Base-by-base conservation (phyloP, 2,113 vertebrate species). In the Colius striatus region DNA sequence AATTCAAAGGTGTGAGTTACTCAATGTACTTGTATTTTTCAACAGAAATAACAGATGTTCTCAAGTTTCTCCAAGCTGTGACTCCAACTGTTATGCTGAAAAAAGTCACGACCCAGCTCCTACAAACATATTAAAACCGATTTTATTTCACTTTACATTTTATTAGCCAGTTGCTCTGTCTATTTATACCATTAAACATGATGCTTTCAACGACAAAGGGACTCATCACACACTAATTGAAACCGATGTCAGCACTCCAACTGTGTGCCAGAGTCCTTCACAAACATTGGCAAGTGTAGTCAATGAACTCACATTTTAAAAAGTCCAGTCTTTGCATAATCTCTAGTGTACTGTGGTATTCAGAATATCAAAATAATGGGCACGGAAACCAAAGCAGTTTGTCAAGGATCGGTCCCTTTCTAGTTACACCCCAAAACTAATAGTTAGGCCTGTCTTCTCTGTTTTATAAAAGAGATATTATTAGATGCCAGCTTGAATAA, bases 41-140 rank as follows among this genome's bases (percentile, higher is more conserved):
- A 92, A 89, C 91, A 94, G 91, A 95, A 96, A 91, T 86, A 95
- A 91, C 97, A 96, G 95, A 96, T 92, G 97, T 94, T 96, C 95
- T 75, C 76, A 75, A 92, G 84, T 81, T 94, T 92, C 53, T 95
- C 89, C 96, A 97, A 96, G 95, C 90, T 96, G 91, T 84, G 94
- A 76, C 61, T 95, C 92, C 96, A 97, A 96, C 91, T 95, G 91
- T 89, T 92, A 53, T 93, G 92, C 82, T 84, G 90, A 93, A 95
- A 95, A 96, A 95, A 87, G 90, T 83, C 84, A 27, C 25, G 86
- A 95, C 83, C 92, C 62, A 89, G 80, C 86, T 95, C 68, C 73
- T 84, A 61, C 81, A 92, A 95, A 96, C 62, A 79, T 72, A 95
- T 94, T 91, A 95, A 94, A 94, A 43, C 45, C 6, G 9, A 84